A percentile compares a stretch with the other conserved stretches of the same genome.
These are phyloP conservation scores for Pteronura brasiliensis DNA, from an alignment of 2,113 vertebrate genomes.

Conservation along the genomic window DNA sequence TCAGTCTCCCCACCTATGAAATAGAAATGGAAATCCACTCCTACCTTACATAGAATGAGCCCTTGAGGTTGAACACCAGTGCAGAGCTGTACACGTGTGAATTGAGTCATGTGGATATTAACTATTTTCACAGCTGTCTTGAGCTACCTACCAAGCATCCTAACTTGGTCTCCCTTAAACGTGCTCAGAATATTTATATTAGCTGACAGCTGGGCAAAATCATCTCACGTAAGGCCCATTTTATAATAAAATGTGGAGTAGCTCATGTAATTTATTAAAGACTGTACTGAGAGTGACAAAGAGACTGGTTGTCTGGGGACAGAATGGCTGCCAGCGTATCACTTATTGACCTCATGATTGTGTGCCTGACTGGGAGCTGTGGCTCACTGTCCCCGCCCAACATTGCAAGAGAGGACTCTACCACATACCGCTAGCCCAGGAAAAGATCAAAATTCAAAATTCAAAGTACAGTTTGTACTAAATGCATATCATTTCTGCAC, in stretches of 20 bases:
- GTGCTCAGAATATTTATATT: neutral
- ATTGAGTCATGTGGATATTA: neutral
- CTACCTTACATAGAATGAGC: neutral
- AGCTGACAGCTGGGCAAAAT: neutral
- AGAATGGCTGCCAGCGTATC: neutral
- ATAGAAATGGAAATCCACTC: neutral
- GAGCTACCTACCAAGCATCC: neutral
- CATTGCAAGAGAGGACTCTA: neutral
- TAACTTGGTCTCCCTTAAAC: neutral
- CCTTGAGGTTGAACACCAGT: neutral
- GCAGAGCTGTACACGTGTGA: neutral
- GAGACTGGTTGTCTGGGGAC: neutral
- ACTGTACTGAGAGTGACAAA: neutral
- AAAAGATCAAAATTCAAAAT: neutral
- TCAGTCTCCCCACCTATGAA: neutral
- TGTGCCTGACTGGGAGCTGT: neutral
- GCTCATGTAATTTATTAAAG: neutral
- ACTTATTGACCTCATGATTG: neutral
- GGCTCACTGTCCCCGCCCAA: neutral
- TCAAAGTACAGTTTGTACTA: neutral
- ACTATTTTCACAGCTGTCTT: neutral
- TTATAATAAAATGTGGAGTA: neutral
- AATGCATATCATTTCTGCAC: neutral
- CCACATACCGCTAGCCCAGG: neutral
- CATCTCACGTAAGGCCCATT: neutral